These are phyloP conservation scores for Benitochromis conjunctus DNA, from an alignment of 2,113 vertebrate species.

Conservation along the genomic window DNA sequence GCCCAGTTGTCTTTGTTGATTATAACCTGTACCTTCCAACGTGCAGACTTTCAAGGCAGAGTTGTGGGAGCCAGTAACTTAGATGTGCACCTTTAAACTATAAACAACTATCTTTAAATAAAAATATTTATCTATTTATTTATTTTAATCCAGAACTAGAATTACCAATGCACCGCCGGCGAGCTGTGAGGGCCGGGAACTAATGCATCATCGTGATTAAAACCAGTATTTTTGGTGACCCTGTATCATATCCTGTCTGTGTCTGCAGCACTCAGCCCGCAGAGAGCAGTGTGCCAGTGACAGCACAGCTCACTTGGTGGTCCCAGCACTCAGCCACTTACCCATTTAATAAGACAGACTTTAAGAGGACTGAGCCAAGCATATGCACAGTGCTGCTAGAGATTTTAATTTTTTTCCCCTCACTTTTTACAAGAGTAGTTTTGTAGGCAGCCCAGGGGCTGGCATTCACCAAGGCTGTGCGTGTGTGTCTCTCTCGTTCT, in stretches of 20 bases:
- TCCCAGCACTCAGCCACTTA: constrained; percentile 67
- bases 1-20: constrained; percentile 64
- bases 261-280: constrained; percentile 33
- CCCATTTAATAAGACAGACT: constrained; percentile 68
- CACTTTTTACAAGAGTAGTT: constrained; percentile 63
- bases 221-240: constrained; percentile 52
- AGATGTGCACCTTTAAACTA: background rate
- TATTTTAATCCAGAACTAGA: background rate
- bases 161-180: background rate
- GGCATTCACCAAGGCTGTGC: constrained; percentile 41
- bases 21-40: constrained; percentile 29
- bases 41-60: background rate
- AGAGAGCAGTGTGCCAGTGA: constrained; percentile 61
- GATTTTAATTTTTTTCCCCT: constrained; percentile 16
- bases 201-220: constrained; percentile 12
- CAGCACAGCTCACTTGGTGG: constrained; percentile 66
- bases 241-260: constrained; percentile 50
- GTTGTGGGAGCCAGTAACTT: constrained; percentile 1
- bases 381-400: constrained; percentile 34
- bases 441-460: constrained; percentile 60
- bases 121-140: accelerated
- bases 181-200: constrained; percentile 24
- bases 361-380: constrained; percentile 57
- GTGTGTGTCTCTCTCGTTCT: constrained; percentile 6
- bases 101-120: too few relatives aligned